Evolutionary conservation across 2,888 invertebrate species (phyloP), one percentile per base, ranked within the genome.

Genomic region (Malthinus flaveolus): DNA sequence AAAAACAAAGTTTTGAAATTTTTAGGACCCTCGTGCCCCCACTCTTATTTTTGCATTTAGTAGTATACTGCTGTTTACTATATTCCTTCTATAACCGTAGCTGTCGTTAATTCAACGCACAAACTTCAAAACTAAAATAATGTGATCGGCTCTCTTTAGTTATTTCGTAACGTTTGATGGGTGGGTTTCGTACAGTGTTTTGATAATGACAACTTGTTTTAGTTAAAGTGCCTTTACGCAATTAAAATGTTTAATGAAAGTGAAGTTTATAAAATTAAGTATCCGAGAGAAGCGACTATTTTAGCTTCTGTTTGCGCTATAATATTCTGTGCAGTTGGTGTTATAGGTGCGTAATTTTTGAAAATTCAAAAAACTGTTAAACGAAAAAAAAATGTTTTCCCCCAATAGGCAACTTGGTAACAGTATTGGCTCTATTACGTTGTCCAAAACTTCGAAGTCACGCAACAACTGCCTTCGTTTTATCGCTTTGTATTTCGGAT

Each of bases 381-480:
- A 35, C 10, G n/a, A n/a, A n/a, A n/a, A n/a, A n/a, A n/a, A n/a
- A n/a, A n/a, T n/a, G n/a, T n/a, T n/a, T n/a, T n/a, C n/a, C n/a
- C n/a, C 12, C 82, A 23, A 23, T 23, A 93, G 93, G 94, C 59
- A 94, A 94, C 81, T 81, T 89, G 36, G 82, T 93, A 62, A 94
- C 94, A 11, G 87, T 92, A 48, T 77, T 91, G 63, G 94, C 94
- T 0, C 80, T 94, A 57, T 78, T 89, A 35, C 86, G 87, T 78
- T 90, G 89, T 72, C 87, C 88, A 4, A 91, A 91, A 79, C 83
- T 94, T 49, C 84, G 91, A 31, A 83, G 85, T 8, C 91, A 93
- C 78, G 93, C 93, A 49, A 94, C 93, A 1, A 93, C 93, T 3
- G 90, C 91, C 68, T 94, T 94, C 78, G 91, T 94, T 32, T 84